Base-by-base conservation (phyloP, 2,113 vertebrate species). In the Enhydra lutris region DNA sequence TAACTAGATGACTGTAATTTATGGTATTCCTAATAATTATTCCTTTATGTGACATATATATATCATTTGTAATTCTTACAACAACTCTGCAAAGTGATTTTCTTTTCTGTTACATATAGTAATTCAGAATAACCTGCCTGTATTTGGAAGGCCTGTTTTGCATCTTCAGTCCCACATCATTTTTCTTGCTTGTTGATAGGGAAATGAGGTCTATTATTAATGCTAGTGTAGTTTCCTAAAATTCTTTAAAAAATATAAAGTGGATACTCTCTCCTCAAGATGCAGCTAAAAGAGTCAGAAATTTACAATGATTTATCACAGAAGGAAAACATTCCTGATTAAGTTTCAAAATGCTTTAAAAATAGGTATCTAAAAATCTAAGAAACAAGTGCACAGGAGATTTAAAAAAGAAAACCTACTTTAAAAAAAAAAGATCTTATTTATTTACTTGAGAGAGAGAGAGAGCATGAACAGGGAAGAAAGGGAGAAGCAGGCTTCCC, bases 341-440 rank as follows among this genome's bases (percentile, higher is more conserved):
- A 89, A 86, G 24, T 93, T 87, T 59, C 52, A 93, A 74, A 88
- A 94, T 74, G 4, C 17, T 79, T 95, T 80, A 73, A 92, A 86
- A 39, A 47, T 13, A 88, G 11, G 18, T 45, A 63, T 55, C 86
- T 87, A 24, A 61, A 84, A 89, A 80, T 80, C 11, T 57, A 52
- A 88, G 50, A 94, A 90, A 86, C 23, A 93, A 87, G 39, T 93
- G 8, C 20, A 26, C 10, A 59, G 17, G 42, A 26, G 74, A 47
- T 93, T 76, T 93, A 92, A 89, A 55, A 59, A 50, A 84, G 31
- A 74, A 83, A 91, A 67, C 67, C 10, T 59, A 85, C 45, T 81
- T 55, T 7, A 65, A 6, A 14, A 65, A 61, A 55, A 20, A 57
- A 57, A 50, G 14, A 55, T 55, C 52, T 18, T 55, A 55, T 55